These are phyloP conservation scores for Alethe diademata DNA, from an alignment of 2,113 vertebrate species.

Conservation along the genomic window DNA sequence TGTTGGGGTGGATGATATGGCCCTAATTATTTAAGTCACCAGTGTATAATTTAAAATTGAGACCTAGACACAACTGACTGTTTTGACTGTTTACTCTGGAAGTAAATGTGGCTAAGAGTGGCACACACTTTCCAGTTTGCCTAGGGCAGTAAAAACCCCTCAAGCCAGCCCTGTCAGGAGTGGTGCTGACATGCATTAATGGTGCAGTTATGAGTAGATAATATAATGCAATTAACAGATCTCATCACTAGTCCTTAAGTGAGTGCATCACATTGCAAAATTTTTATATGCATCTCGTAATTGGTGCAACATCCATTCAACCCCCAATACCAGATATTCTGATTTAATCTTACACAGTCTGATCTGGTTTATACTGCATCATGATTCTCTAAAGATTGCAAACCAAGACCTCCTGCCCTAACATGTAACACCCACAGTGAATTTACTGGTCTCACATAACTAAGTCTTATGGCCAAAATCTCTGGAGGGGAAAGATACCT, in stretches of 20 bases:
- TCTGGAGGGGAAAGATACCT: neutral
- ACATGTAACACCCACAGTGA: neutral
- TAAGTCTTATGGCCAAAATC: neutral
- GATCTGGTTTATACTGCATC: neutral
- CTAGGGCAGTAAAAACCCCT: slow-evolving; percentile 50
- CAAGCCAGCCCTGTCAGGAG: slow-evolving; percentile 55
- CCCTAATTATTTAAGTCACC: slow-evolving; percentile 19
- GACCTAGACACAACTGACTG: neutral
- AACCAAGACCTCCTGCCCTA: neutral
- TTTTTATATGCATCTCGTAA: neutral
- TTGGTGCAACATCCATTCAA: neutral
- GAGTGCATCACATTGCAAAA: neutral
- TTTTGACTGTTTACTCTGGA: slow-evolving; percentile 46
- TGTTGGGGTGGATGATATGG: neutral
- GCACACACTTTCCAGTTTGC: slow-evolving; percentile 40
- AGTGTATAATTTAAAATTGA: slow-evolving; percentile 23
- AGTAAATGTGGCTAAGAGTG: slow-evolving; percentile 1
- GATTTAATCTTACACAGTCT: neutral
- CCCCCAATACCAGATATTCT: neutral
- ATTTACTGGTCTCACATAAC: neutral
- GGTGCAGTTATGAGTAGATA: neutral
- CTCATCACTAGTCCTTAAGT: slow-evolving; percentile 29
- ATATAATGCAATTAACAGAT: slow-evolving; percentile 58
- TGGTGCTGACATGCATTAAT: slow-evolving; percentile 44
- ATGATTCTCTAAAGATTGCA: neutral